Conservation (phyloP, 2,888 invertebrate genomes). For the Monopis laevigella region DNA sequence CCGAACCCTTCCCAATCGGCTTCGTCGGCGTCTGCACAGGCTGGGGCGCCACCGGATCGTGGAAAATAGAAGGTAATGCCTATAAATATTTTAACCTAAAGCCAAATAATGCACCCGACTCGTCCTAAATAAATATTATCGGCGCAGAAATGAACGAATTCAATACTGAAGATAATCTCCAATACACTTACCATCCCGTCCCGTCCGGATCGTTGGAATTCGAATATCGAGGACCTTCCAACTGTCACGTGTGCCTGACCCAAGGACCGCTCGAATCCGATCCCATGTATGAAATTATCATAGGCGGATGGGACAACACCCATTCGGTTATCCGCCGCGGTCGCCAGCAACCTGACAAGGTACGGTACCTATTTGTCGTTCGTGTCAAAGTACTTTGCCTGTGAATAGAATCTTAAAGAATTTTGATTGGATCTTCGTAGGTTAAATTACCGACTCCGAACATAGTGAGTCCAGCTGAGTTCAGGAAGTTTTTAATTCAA, state of each 20-base stretch:
- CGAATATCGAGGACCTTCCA: slow-evolving; percentile 69
- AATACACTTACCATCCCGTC: slow-evolving; percentile 68
- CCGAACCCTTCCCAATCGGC: slow-evolving; percentile 74
- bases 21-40: slow-evolving; percentile 87
- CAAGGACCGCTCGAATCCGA: slow-evolving; percentile 61
- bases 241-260: slow-evolving; percentile 72
- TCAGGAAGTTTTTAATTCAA: slow-evolving; percentile 63
- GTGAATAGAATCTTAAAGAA: no score
- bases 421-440: slow-evolving; percentile 41
- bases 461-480: slow-evolving; percentile 64
- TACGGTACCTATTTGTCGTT: slow-evolving; percentile 28
- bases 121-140: no score
- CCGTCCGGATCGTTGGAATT: slow-evolving; percentile 62
- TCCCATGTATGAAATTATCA: slow-evolving; percentile 73
- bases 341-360: slow-evolving; percentile 71
- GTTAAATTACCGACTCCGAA: slow-evolving; percentile 67
- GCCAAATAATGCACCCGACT: slow-evolving; percentile 46
- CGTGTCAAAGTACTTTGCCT: not conserved
- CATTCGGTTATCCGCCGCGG: slow-evolving; percentile 72
- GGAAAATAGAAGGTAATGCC: slow-evolving; percentile 79
- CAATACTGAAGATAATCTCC: slow-evolving; percentile 65
- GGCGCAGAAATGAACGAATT: slow-evolving; percentile 63
- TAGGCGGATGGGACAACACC: slow-evolving; percentile 75
- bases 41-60: slow-evolving; percentile 84
- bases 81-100: slow-evolving; percentile 18